Evolutionary conservation across 2,113 vertebrate species (phyloP), one percentile per base, ranked within the genome.

Genomic region (Poeciliopsis prolifica): DNA sequence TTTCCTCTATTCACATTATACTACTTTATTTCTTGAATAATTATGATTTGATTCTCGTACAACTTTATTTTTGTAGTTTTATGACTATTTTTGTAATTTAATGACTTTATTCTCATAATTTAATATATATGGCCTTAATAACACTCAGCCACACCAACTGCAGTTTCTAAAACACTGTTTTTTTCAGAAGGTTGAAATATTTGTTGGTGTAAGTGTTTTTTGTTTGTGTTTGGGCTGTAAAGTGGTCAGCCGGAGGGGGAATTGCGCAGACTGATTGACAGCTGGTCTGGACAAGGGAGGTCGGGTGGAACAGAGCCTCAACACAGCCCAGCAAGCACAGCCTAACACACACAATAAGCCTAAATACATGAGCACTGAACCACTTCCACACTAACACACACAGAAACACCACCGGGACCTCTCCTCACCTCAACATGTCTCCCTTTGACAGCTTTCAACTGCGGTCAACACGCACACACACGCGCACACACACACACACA

Each of bases 371-470:
- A n/a, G n/a, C n/a, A n/a, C n/a, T n/a, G n/a, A 77, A 77, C 74
- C 54, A 28, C 66, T 75, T 62, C 26, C 35, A 40, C 28, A 70
- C 62, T 65, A 64, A 83, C 65, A 74, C 72, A 80, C 48, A 60
- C 67, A 60, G 22, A 60, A 12, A 77, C 77, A 79, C 90, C 72
- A 60, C 75, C 40, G 86, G 79, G 89, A 88, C 84, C 79, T 88
- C 79, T 79, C 61, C 26, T 87, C 85, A 88, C 87, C 87, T 89
- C 79, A 70, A 84, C 85, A 84, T 87, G 87, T 90, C 84, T 86
- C 62, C 69, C 61, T 84, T 74, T 89, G 89, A 91, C 91, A 91
- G 85, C 72, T 87, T 84, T 86, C 82, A 81, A 67, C 78, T 68
- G 68, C 58, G 87, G 78, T 77, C 84, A 80, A 78, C 72, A 80